A percentile compares a stretch with the other conserved stretches of the same genome.
Conservation (phyloP, 2,888 invertebrate species). For the Mimachlamys varia region DNA sequence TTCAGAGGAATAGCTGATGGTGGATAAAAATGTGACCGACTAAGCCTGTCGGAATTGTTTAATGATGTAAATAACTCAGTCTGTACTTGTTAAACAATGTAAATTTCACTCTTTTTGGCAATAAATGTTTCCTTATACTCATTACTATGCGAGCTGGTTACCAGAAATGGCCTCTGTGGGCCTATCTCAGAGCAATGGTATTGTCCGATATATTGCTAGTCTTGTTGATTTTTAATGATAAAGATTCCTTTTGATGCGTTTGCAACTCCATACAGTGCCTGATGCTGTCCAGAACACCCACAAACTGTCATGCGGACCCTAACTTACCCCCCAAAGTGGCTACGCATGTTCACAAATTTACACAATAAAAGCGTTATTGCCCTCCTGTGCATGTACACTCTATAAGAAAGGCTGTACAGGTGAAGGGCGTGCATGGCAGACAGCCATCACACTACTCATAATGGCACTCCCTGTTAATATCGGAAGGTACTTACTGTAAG, state of each 20-base stretch:
- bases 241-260: background rate
- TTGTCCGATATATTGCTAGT: background rate
- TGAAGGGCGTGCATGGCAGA: slow-evolving; percentile 16
- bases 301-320: slow-evolving; percentile 12
- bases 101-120: background rate
- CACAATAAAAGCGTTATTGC: background rate
- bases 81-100: background rate
- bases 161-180: background rate
- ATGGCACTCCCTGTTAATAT: background rate
- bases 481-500: no score
- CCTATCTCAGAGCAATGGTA: background rate
- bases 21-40: background rate
- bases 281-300: background rate
- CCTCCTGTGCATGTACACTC: background rate
- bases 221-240: background rate
- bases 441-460: background rate
- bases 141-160: slow-evolving; percentile 1
- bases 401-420: background rate
- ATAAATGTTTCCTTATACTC: background rate
- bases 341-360: slow-evolving; percentile 33
- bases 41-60: background rate
- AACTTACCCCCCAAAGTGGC: background rate
- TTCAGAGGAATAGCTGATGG: background rate
- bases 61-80: background rate
- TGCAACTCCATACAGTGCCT: background rate